Evolutionary conservation across 1,140 invertebrate species (phyloP), one percentile per base, ranked within the genome.

Genomic region (Nephila pilipes): DNA sequence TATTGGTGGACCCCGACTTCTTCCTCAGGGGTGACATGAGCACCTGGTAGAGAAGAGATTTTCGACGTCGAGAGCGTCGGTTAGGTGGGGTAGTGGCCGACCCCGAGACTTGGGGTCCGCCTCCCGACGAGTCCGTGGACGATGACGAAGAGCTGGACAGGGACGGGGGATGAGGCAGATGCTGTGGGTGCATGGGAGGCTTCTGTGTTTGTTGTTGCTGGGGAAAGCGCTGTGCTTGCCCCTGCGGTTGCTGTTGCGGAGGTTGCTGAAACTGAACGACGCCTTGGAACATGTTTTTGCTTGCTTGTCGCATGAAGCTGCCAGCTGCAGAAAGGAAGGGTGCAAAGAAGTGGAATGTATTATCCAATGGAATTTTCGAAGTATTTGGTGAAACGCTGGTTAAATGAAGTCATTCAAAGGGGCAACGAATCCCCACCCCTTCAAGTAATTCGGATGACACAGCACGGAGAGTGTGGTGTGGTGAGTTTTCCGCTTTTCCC

Each of bases 41-140:
- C 18, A 93, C 93, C 65, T 93, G 93, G 46, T 93, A 93, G 8
- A 93, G 65, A 22, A 93, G 93, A 32, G 93, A 93, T 63, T 90
- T 93, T 20, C 93, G n/a, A 12, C 93, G 22, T 12, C 93, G 60
- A 36, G 93, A 90, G 18, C 93, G 87, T 2, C 93, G 58, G 25
- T 85, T 90, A 5, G 93, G 93, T 16, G 88, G 85, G n/a, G 93
- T 90, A 20, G 92, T 87, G 3, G 91, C 63, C 29, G 90, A 38
- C n/a, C 90, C 90, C 55, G 92, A 79, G 1, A 81, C 25, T 8
- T 65, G 81, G 3, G 63, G 75, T 4, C 92, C 58, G 12, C 85
- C 87, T 1, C 57, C 57, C 20, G 57, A 54, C 1, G 57, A 46
- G 18, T 65, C 80, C 8, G 85, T 60, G 8, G 85, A 87, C 5